Evolutionary conservation across 2,797 vertebrate species (phyloP).

Genomic region (Intellagama lesueurii): DNA sequence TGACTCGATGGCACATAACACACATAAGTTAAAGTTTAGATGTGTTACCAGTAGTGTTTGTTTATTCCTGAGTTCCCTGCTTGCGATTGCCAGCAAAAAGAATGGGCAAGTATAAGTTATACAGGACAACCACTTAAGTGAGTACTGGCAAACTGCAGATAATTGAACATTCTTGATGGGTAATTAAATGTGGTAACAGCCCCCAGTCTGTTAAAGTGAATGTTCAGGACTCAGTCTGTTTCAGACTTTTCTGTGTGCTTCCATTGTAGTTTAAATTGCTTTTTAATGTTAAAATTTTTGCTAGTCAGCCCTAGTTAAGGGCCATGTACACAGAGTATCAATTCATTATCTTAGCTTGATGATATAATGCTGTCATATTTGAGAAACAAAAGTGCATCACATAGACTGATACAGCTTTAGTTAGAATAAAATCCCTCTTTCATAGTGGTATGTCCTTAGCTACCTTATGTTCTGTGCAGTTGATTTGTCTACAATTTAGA

Average conservation of each 20-base stretch:
- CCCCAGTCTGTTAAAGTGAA: not conserved
- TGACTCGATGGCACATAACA: no score
- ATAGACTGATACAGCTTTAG: slow-evolving; percentile 73
- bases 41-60: not conserved
- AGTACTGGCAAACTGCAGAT: not conserved
- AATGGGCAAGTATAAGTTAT: not conserved
- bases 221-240: slow-evolving; percentile 26
- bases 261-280: not conserved
- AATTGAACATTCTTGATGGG: not conserved
- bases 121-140: not conserved
- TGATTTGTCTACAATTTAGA: slow-evolving; percentile 45
- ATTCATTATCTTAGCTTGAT: slow-evolving; percentile 71
- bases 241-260: not conserved
- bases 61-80: slow-evolving; percentile 41
- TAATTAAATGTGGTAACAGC: slow-evolving; percentile 10
- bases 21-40: no score
- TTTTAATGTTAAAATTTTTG: slow-evolving; percentile 57
- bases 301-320: slow-evolving; percentile 65
- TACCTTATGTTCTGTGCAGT: slow-evolving; percentile 46
- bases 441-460: slow-evolving; percentile 54
- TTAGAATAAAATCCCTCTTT: slow-evolving; percentile 67
- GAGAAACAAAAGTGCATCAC: slow-evolving; percentile 67
- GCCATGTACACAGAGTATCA: slow-evolving; percentile 72
- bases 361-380: slow-evolving; percentile 72
- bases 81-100: slow-evolving; percentile 26